These are phyloP conservation scores for Clanis bilineata DNA, from an alignment of 2,888 invertebrate species.

Conservation along the genomic window DNA sequence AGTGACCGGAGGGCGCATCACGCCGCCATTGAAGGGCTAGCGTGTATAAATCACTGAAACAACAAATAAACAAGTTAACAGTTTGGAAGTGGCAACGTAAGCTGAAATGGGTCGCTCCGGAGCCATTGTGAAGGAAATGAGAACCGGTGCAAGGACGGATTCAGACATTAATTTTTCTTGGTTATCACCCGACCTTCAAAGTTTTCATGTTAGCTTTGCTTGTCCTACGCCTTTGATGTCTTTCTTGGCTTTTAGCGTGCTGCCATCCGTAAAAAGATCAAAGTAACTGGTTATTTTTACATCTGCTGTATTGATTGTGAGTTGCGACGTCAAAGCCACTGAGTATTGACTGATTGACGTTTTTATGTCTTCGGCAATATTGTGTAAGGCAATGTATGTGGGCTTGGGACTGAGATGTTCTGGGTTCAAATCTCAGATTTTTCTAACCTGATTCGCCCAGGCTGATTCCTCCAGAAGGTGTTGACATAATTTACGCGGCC, in stretches of 20 bases:
- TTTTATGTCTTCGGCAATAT: too few relatives aligned
- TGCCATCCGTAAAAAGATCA: neutral
- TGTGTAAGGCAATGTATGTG: too few relatives aligned
- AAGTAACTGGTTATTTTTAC: too few relatives aligned
- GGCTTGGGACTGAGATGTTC: too few relatives aligned
- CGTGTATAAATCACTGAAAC: conserved; percentile 41
- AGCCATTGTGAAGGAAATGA: conserved; percentile 19
- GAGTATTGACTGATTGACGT: too few relatives aligned
- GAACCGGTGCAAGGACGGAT: conserved; percentile 13
- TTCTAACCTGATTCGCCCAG: too few relatives aligned
- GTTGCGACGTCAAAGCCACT: too few relatives aligned
- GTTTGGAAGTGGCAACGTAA: conserved; percentile 34
- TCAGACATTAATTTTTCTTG: neutral
- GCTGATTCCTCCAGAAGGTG: too few relatives aligned
- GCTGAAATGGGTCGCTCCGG: conserved; percentile 24
- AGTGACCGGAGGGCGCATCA: conserved; percentile 12
- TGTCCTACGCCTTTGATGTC: neutral
- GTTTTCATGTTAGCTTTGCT: neutral
- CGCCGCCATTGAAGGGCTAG: conserved; percentile 17
- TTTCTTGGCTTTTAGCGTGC: neutral
- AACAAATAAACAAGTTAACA: conserved; percentile 39
- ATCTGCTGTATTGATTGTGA: too few relatives aligned
- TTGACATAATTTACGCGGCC: too few relatives aligned
- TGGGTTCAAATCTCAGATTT: too few relatives aligned
- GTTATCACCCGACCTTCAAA: conserved; percentile 1